phyloP scores from a whole-genome alignment of 2,888 invertebrate species.

The Drosophila hawaiiensis region DNA sequence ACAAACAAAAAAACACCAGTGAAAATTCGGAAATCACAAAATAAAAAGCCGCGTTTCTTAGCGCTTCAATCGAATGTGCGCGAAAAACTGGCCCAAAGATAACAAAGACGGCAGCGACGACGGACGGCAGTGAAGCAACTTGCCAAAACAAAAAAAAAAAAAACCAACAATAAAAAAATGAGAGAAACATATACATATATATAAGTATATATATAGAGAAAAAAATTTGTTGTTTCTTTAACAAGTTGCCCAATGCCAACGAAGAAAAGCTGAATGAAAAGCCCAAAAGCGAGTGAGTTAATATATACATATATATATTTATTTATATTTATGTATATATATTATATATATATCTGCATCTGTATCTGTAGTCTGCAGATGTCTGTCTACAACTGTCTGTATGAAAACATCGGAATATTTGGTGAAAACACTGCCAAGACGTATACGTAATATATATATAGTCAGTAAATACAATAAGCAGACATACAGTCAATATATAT shows the following conservation, averaged over 20 bases:
- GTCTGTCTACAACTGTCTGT: slow-evolving; percentile 17
- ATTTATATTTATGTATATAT: neutral
- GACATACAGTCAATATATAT: neutral
- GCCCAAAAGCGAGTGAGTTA: slow-evolving; percentile 35
- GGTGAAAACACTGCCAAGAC: slow-evolving; percentile 55
- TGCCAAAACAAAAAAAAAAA: slow-evolving; percentile 50
- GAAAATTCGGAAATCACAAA: slow-evolving; percentile 31
- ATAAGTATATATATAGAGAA: slow-evolving; percentile 13
- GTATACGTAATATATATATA: slow-evolving; percentile 62
- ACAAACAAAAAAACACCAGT: neutral
- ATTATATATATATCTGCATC: neutral
- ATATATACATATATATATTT: slow-evolving; percentile 5
- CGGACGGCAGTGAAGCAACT: slow-evolving; percentile 32
- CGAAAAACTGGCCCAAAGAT: slow-evolving; percentile 53
- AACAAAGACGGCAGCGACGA: slow-evolving; percentile 32
- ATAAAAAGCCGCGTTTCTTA: slow-evolving; percentile 45
- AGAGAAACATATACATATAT: neutral
- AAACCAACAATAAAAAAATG: slow-evolving; percentile 14
- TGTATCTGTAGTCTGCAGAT: neutral
- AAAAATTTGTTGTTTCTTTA: slow-evolving; percentile 45
- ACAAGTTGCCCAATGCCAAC: slow-evolving; percentile 67
- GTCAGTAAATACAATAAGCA: slow-evolving; percentile 21
- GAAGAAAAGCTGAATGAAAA: slow-evolving; percentile 57
- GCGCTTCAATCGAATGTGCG: slow-evolving; percentile 54
- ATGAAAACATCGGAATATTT: slow-evolving; percentile 46